Evolutionary conservation across 1,140 invertebrate species (phyloP).

Genomic region (Andrena cerasifolii): DNA sequence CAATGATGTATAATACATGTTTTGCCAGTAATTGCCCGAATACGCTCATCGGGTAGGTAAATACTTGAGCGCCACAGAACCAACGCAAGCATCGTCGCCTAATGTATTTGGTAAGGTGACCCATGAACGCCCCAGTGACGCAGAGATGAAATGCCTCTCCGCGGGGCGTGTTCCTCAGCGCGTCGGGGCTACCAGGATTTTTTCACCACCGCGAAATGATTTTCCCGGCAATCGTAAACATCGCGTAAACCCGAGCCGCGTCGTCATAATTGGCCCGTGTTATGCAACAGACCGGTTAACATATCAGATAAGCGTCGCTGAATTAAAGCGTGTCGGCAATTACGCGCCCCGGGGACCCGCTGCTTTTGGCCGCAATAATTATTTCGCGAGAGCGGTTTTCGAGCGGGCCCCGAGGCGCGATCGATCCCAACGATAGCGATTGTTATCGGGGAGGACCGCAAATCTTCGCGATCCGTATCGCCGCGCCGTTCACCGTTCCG

Average conservation of each 20-base stretch:
- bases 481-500: too few relatives aligned
- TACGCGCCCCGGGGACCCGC: conserved; percentile 31
- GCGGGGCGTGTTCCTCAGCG: too few relatives aligned
- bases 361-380: conserved; percentile 23
- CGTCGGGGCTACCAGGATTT: too few relatives aligned
- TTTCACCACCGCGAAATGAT: conserved; percentile 1
- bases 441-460: not conserved
- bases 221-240: conserved; percentile 38
- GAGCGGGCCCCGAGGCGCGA: not conserved
- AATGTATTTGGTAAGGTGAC: too few relatives aligned
- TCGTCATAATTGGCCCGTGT: conserved; percentile 55
- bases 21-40: too few relatives aligned
- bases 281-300: conserved; percentile 34
- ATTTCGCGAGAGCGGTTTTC: conserved; percentile 20
- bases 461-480: not conserved
- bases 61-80: too few relatives aligned
- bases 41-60: too few relatives aligned
- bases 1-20: too few relatives aligned
- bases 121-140: too few relatives aligned
- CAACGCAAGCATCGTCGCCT: too few relatives aligned
- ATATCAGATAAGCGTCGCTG: conserved; percentile 57
- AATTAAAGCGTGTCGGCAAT: conserved; percentile 57
- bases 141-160: too few relatives aligned
- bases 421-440: conserved; percentile 27
- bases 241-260: conserved; percentile 40